Base-by-base conservation (phyloP, 2,797 vertebrate genomes). In the Thaleichthys pacificus region DNA sequence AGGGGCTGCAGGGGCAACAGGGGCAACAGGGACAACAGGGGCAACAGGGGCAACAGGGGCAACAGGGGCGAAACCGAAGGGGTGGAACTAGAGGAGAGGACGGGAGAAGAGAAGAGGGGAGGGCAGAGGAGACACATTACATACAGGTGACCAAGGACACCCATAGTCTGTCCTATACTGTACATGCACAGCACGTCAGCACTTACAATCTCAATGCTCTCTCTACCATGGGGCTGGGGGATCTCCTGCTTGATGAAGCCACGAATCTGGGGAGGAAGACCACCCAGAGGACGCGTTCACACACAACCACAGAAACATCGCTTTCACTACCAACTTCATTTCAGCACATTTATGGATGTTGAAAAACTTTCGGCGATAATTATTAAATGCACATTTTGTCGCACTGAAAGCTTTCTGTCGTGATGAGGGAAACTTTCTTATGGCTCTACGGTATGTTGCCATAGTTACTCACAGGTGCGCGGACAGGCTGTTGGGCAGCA, bases 231-330 rank as follows among this genome's bases (percentile, higher is more conserved):
- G 3, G 75, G 47, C 30, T 80, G 19, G 0, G 51, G 82, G 57
- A 90, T 71, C 72, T 89, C 86, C 3, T 89, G 84, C 77, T 89
- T 91, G 68, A 90, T 85, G 73, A 89, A 87, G 32, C 89, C 88
- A 1, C 38, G 79, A 51, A 81, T 74, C 86, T 91, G 77, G 62
- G 12, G 76, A 11, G 26, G 6, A 75, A 77, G 77, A 76, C 14
- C 7, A 73, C 8, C 42, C 58, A 61, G 32, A 56, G 42, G 42
- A 47, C 12, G 42, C 68, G 24, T 3, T 68, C 1, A 5, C n/a
- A 42, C 65, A 60, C 58, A 28, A 22, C 21, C 8, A 68, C 26
- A 54, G 3, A 47, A 35, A 69, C 17, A 35, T 58, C 19, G 19
- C 15, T n/a, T n/a, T 42, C 38, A 66, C 15, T 64, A 22, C 17